Evolutionary conservation across 1,140 invertebrate species (phyloP).

Genomic region (Helicoverpa armigera): DNA sequence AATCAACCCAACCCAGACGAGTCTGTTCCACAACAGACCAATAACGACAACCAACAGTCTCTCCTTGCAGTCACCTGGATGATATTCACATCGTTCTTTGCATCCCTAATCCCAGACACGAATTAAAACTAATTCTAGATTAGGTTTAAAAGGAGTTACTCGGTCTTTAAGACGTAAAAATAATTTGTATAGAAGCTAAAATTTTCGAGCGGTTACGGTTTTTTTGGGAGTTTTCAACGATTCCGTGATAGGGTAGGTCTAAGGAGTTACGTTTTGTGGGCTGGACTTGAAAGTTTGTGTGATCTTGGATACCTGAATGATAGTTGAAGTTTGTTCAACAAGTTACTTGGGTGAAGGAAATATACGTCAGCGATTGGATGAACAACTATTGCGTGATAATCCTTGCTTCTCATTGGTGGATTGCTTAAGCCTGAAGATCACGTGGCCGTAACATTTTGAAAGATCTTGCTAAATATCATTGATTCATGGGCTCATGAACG

Average conservation of each 20-base stretch:
- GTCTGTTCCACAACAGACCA: conserved; percentile 23
- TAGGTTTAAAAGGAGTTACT: conserved; percentile 7
- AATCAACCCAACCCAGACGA: conserved; percentile 38
- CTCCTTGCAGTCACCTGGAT: conserved; percentile 90
- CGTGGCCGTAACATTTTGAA: too few species aligned
- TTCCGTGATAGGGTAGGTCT: neutral
- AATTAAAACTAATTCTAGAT: conserved; percentile 59
- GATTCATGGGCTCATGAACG: too few species aligned
- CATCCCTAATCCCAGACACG: conserved; percentile 92
- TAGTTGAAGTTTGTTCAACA: too few species aligned
- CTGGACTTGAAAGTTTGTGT: neutral
- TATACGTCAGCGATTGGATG: neutral
- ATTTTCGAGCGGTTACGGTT: conserved; percentile 2
- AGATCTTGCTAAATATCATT: too few species aligned
- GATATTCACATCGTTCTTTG: conserved; percentile 92
- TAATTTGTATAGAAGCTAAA: conserved; percentile 24
- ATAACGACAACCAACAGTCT: conserved; percentile 85
- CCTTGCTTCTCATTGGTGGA: neutral
- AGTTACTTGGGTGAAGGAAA: neutral
- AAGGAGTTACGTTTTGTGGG: neutral
- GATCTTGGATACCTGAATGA: neutral
- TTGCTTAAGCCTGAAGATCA: too few species aligned
- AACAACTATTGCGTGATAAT: neutral
- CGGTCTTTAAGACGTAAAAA: conserved; percentile 32
- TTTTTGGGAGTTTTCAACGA: neutral